A percentile compares a stretch with the other conserved stretches of the same genome.
Evolutionary conservation across 2,888 invertebrate species (phyloP).

Genomic region (Mimas tiliae): DNA sequence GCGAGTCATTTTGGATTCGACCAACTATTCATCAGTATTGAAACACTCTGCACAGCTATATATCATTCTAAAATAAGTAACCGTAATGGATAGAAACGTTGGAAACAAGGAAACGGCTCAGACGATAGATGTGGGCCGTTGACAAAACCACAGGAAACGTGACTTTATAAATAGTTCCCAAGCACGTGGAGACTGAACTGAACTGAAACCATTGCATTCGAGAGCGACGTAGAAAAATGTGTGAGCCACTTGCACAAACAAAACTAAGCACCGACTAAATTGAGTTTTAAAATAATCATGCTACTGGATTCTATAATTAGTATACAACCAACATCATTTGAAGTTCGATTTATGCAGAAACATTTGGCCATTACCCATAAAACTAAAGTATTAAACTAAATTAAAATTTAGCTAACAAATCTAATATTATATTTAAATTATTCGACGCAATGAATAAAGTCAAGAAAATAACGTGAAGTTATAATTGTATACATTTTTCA

Average conservation of each 20-base stretch:
- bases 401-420: too few species aligned
- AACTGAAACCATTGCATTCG: background rate
- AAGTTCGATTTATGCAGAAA: too few species aligned
- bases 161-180: conserved; percentile 47
- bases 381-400: too few species aligned
- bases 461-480: too few species aligned
- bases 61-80: background rate
- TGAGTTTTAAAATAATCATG: background rate
- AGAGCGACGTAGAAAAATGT: background rate
- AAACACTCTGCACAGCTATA: background rate
- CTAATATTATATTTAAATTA: too few species aligned
- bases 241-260: background rate
- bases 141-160: conserved; percentile 58
- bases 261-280: background rate
- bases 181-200: conserved; percentile 26
- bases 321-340: background rate
- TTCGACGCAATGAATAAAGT: too few species aligned
- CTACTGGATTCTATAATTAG: background rate
- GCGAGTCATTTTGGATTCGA: too few species aligned
- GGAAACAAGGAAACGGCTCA: conserved; percentile 8
- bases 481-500: too few species aligned
- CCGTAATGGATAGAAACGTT: background rate
- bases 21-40: background rate
- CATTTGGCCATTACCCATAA: too few species aligned
- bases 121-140: conserved; percentile 49